phyloP scores from a whole-genome alignment of 1,140 invertebrate species.

The Drosophila tani region DNA sequence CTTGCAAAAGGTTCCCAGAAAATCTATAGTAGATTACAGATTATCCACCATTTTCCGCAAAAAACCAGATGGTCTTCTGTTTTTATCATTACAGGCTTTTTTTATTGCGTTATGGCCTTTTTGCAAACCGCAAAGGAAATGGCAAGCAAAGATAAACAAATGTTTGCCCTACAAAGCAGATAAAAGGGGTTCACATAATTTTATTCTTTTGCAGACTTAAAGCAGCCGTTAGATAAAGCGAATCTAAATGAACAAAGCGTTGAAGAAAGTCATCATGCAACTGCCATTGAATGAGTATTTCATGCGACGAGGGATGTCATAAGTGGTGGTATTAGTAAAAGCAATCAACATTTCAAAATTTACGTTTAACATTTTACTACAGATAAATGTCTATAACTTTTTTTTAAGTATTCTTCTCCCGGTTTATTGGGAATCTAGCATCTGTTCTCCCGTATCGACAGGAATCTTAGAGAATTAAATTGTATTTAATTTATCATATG shows the following conservation, averaged over 20 bases:
- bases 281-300: slow-evolving; percentile 5
- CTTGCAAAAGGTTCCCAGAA: slow-evolving; percentile 9
- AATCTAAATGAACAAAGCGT: slow-evolving; percentile 14
- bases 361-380: neutral
- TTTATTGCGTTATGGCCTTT: slow-evolving; percentile 22
- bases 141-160: slow-evolving; percentile 63
- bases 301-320: neutral
- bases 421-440: too few relatives aligned
- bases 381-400: too few relatives aligned
- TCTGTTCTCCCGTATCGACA: too few relatives aligned
- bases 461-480: too few relatives aligned
- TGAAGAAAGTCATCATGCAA: slow-evolving; percentile 24
- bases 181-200: slow-evolving; percentile 42
- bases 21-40: slow-evolving; percentile 13
- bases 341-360: neutral
- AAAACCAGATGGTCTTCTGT: slow-evolving; percentile 35
- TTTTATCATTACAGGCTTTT: slow-evolving; percentile 41
- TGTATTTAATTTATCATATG: too few relatives aligned
- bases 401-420: too few relatives aligned
- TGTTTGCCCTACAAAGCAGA: slow-evolving; percentile 49
- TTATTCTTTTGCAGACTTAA: slow-evolving; percentile 10
- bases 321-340: neutral
- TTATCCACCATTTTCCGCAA: slow-evolving; percentile 43
- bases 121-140: slow-evolving; percentile 68
- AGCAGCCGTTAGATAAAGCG: slow-evolving; percentile 39